Percentiles rank a stretch among this genome's conserved stretches.
Evolutionary conservation across 2,113 vertebrate species (phyloP).

Genomic region (Rynchops niger): DNA sequence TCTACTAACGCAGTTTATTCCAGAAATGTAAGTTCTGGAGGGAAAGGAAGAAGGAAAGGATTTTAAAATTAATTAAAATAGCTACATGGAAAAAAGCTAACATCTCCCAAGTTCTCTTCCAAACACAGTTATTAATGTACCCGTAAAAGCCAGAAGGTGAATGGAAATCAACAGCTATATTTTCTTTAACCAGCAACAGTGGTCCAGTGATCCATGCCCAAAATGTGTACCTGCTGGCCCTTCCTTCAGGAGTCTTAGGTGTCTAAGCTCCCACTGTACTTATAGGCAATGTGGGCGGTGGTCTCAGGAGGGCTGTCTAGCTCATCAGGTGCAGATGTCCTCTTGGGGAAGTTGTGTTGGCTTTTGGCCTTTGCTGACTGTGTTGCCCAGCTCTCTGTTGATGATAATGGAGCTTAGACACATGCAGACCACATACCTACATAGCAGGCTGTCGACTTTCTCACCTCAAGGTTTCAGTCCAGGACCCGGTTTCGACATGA

Average conservation of each 20-base stretch:
- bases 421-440: background rate
- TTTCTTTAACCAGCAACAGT: background rate
- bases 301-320: background rate
- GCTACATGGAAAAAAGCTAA: background rate
- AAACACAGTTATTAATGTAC: background rate
- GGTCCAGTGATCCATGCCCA: background rate
- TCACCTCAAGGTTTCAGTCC: background rate
- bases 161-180: background rate
- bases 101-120: background rate
- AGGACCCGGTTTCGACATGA: background rate
- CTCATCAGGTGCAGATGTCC: too few relatives aligned
- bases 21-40: background rate
- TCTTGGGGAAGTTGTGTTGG: background rate
- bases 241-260: background rate
- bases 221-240: background rate
- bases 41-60: background rate
- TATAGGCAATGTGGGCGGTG: background rate
- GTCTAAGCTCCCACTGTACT: background rate
- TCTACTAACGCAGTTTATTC: background rate
- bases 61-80: background rate
- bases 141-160: background rate
- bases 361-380: background rate
- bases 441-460: background rate
- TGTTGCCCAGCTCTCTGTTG: background rate
- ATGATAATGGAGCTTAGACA: background rate